phyloP scores from a whole-genome alignment of 2,797 vertebrate species.

The Galago senegalensis region DNA sequence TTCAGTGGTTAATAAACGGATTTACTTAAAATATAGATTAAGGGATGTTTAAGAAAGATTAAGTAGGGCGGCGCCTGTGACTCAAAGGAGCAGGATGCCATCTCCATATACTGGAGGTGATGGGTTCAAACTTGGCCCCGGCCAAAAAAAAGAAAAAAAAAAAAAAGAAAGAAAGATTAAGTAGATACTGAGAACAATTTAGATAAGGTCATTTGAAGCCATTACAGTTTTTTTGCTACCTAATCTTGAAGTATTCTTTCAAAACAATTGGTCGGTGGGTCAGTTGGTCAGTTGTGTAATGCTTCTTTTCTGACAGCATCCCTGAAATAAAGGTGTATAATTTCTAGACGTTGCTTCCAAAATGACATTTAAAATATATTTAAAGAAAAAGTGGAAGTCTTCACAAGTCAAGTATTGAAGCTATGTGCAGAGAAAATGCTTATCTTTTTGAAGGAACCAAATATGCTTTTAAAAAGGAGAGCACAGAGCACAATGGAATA shows the following conservation, averaged over 20 bases:
- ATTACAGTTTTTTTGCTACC: slow-evolving; percentile 43
- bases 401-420: slow-evolving; percentile 34
- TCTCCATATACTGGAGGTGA: too few relatives aligned
- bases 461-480: slow-evolving; percentile 9
- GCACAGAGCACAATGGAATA: neutral
- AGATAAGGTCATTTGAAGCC: slow-evolving; percentile 45
- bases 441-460: slow-evolving; percentile 35
- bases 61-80: neutral
- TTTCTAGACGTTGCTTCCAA: slow-evolving; percentile 67
- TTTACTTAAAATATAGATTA: slow-evolving; percentile 54
- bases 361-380: slow-evolving; percentile 43
- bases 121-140: too few relatives aligned
- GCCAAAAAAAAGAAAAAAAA: too few relatives aligned
- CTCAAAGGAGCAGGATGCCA: too few relatives aligned
- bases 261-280: neutral
- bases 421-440: neutral
- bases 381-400: neutral
- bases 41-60: neutral
- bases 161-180: neutral
- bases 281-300: neutral
- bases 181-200: slow-evolving; percentile 39
- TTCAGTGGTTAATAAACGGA: slow-evolving; percentile 37
- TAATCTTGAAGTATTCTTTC: slow-evolving; percentile 40
- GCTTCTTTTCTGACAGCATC: neutral
- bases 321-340: neutral